phyloP scores from a whole-genome alignment of 2,113 vertebrate species.

The Chamaetylas fuelleborni region DNA sequence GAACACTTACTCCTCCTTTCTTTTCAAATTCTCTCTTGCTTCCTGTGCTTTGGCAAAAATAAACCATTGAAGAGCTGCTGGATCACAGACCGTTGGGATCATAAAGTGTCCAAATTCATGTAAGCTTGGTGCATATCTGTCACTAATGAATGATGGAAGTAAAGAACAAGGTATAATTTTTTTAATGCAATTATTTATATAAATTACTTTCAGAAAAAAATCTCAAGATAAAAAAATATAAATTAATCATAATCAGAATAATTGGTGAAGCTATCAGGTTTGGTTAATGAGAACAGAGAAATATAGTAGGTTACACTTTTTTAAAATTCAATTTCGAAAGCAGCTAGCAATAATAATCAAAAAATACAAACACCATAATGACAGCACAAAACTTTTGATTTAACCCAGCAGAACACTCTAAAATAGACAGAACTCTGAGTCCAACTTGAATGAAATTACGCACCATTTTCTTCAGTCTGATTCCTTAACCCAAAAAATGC shows the following conservation, averaged over 20 bases:
- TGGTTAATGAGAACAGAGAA: not conserved
- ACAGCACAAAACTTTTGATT: not conserved
- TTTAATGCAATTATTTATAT: not conserved
- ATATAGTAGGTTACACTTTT: not conserved
- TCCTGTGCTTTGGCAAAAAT: constrained; percentile 84
- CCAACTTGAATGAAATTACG: not conserved
- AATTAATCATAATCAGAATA: not conserved
- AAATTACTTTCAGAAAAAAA: not conserved
- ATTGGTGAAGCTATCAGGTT: not conserved
- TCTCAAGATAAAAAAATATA: not conserved
- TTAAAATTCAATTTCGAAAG: not conserved
- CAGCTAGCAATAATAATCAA: not conserved
- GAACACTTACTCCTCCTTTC: constrained; percentile 82
- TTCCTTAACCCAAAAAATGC: not conserved
- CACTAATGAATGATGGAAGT: constrained; percentile 67
- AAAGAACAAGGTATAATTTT: not conserved
- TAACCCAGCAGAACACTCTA: not conserved
- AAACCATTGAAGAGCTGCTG: constrained; percentile 82
- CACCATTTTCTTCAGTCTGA: not conserved
- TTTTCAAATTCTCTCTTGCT: constrained; percentile 81
- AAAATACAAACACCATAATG: not conserved
- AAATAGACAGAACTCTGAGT: not conserved
- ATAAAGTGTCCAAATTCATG: constrained; percentile 89
- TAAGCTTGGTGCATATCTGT: constrained; percentile 80
- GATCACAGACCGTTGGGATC: constrained; percentile 83